Evolutionary conservation across 1,140 invertebrate genomes (phyloP).

Genomic region (Melanaphis sacchari): DNA sequence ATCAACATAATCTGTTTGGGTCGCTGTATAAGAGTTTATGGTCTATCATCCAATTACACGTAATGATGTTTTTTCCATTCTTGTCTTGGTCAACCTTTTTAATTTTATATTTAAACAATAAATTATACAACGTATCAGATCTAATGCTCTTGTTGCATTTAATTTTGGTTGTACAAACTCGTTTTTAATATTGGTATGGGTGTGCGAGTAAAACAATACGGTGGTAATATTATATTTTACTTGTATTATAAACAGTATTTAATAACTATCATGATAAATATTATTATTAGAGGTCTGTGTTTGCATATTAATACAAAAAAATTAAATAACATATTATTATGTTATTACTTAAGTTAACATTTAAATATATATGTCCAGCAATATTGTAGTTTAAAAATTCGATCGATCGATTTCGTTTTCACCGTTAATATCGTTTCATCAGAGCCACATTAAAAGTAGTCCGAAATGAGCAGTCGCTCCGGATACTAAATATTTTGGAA

Average conservation of each 20-base stretch:
- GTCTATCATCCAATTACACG: slow-evolving; percentile 30
- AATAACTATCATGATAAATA: not conserved
- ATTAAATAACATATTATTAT: not conserved
- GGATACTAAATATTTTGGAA: not conserved
- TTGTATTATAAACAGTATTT: not conserved
- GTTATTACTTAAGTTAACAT: not conserved
- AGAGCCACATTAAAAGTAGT: not conserved
- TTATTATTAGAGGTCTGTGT: not conserved
- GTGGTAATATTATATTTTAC: not conserved
- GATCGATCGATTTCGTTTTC: not conserved
- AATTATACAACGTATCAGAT: slow-evolving; percentile 47
- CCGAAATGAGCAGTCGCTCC: not conserved
- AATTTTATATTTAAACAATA: slow-evolving; percentile 38
- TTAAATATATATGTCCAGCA: not conserved
- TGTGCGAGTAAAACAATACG: not conserved
- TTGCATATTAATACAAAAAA: not conserved
- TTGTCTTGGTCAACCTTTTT: not conserved
- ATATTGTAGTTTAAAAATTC: not conserved
- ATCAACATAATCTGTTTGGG: not conserved
- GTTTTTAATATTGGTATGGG: not conserved
- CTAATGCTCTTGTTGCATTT: slow-evolving; percentile 8
- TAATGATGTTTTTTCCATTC: slow-evolving; percentile 41
- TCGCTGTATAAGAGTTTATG: slow-evolving; percentile 16
- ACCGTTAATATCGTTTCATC: not conserved
- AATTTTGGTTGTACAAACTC: slow-evolving; percentile 19